Evolutionary conservation across 2,797 vertebrate species (phyloP), one percentile per base, ranked within the genome.

Genomic region (Pangasius mekongensis): DNA sequence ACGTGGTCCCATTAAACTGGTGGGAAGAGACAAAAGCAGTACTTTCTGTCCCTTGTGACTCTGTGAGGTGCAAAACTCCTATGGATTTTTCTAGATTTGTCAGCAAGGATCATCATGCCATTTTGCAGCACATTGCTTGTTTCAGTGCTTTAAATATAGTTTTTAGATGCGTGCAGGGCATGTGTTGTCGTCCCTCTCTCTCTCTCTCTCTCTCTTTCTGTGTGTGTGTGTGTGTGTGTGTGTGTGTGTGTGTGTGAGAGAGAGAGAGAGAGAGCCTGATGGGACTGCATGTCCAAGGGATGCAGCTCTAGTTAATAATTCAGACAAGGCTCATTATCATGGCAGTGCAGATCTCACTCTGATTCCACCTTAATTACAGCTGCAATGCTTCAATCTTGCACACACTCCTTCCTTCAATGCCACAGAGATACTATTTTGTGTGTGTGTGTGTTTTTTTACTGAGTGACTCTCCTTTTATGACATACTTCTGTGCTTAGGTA

Each of bases 251-350:
- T 52, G 74, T 77, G 73, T 24, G 52, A 52, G 11, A 54, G 52
- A 52, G 11, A 52, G 52, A 52, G 52, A 22, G 66, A 33, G 30
- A 18, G 66, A 91, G 92, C 91, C 88, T 87, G 89, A 92, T 52
- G 33, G 47, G 82, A 90, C 84, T 89, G 87, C 69, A 86, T 82
- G 87, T 92, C 90, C 83, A 89, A 81, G 89, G 87, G 89, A 77
- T 86, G 87, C 86, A 86, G 83, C 83, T 90, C 87, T 92, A 80
- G 87, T 93, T 92, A 93, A 93, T 93, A 93, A 93, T 93, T 92
- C 91, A 92, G 91, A 91, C 82, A 82, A 90, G 86, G 90, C 93
- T 93, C 91, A 92, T 93, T 93, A 92, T 89, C 89, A 90, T 85
- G 88, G 88, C 89, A 90, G 88, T 83, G 89, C 86, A 88, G 90